Evolutionary conservation across 2,888 invertebrate species (phyloP).

Genomic region (Lochmaea capreae): DNA sequence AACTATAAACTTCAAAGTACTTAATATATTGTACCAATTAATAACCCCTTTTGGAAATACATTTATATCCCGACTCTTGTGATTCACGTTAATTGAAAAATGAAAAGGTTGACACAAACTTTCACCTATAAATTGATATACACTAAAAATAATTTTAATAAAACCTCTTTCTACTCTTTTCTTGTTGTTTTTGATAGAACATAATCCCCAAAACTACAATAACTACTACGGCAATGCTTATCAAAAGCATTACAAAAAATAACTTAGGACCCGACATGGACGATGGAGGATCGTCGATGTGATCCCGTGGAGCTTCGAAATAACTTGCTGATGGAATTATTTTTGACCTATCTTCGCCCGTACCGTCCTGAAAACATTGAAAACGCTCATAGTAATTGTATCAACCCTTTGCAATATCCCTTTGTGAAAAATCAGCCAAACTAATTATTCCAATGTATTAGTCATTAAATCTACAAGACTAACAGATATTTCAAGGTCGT

Average conservation of each 20-base stretch:
- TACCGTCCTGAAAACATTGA: slow-evolving; percentile 67
- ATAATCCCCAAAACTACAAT: slow-evolving; percentile 90
- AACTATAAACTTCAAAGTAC: not conserved
- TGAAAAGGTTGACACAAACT: slow-evolving; percentile 12
- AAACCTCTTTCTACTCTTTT: slow-evolving; percentile 89
- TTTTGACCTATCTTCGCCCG: slow-evolving; percentile 79
- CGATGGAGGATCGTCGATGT: slow-evolving; percentile 88
- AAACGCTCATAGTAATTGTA: slow-evolving; percentile 9
- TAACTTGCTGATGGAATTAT: slow-evolving; percentile 90
- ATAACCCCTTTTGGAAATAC: not conserved
- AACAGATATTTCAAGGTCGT: too few species aligned
- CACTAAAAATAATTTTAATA: slow-evolving; percentile 65
- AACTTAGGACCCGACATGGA: slow-evolving; percentile 90
- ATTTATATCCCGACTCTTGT: not conserved
- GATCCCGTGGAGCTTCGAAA: slow-evolving; percentile 92
- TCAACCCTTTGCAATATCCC: not conserved
- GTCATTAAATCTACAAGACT: not conserved
- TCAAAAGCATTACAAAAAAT: slow-evolving; percentile 87
- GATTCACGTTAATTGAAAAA: not conserved
- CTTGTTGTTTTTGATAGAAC: slow-evolving; percentile 93
- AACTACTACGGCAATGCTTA: slow-evolving; percentile 84
- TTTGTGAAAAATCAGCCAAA: not conserved
- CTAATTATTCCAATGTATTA: not conserved
- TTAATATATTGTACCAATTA: not conserved
- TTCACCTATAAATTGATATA: slow-evolving; percentile 21